Conservation (phyloP, 2,797 vertebrate genomes). For the Gymnothorax reevesii region DNA sequence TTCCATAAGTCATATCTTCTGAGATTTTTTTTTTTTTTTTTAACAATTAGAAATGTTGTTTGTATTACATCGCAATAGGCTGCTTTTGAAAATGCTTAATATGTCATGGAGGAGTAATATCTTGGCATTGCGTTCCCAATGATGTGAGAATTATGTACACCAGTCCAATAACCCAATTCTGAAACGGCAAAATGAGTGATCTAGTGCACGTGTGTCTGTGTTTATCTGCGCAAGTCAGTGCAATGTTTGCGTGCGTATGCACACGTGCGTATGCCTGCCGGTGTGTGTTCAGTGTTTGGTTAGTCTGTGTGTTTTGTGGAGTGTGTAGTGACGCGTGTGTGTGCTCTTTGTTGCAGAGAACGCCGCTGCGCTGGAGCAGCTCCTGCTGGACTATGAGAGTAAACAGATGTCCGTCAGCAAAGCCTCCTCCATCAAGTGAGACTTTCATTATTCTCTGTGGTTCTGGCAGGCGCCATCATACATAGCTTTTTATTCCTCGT, state of each 20-base stretch:
- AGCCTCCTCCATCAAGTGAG: conserved; percentile 80
- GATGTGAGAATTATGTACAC: background rate
- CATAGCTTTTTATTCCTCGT: background rate
- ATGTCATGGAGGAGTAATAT: background rate
- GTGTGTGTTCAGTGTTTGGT: background rate
- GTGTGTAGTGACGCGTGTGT: conserved; percentile 1
- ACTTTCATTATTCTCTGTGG: background rate
- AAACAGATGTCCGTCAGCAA: conserved; percentile 74
- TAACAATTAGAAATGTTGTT: background rate
- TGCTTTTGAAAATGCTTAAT: background rate
- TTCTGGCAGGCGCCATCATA: background rate
- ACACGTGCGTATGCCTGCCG: background rate
- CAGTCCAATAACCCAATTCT: background rate
- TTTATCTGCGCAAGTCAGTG: background rate
- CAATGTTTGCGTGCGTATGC: background rate
- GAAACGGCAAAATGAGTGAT: background rate
- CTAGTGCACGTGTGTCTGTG: background rate
- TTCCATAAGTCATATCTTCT: background rate
- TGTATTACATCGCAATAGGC: background rate
- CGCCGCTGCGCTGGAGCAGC: conserved; percentile 88
- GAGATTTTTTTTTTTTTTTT: too few relatives aligned
- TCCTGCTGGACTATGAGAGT: conserved; percentile 88
- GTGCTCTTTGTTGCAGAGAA: conserved; percentile 76
- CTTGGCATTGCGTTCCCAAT: background rate
- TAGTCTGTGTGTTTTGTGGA: background rate